Conservation (phyloP, 2,797 vertebrate species). For the Poeciliopsis turneri region DNA sequence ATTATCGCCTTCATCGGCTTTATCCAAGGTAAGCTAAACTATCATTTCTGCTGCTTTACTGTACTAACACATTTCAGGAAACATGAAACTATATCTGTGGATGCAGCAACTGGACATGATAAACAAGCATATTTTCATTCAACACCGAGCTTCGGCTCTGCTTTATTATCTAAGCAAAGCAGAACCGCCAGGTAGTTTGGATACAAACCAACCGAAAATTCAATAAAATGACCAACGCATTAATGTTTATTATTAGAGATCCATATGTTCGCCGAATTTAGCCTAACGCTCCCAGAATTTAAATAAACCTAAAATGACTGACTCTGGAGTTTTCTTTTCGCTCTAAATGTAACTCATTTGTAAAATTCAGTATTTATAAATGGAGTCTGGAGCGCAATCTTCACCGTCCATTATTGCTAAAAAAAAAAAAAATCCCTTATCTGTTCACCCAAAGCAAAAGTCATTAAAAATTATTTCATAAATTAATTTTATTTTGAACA, state of each 20-base stretch:
- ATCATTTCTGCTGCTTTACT: background rate
- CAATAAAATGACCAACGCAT: accelerated
- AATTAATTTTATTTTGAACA: background rate
- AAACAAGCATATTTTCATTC: background rate
- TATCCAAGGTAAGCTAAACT: conserved; percentile 50
- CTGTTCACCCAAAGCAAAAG: background rate
- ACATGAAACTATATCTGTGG: accelerated
- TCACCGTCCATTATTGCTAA: accelerated
- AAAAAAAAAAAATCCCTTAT: background rate
- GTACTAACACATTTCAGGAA: background rate
- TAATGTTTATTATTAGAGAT: accelerated
- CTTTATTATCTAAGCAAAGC: accelerated
- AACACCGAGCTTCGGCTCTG: accelerated
- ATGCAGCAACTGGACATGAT: background rate
- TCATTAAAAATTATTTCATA: background rate
- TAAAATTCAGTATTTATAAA: background rate
- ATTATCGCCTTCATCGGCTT: conserved; percentile 49
- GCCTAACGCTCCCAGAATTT: accelerated
- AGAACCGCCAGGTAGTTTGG: background rate
- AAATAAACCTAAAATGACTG: accelerated
- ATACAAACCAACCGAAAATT: no score
- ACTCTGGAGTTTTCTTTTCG: accelerated
- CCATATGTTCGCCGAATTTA: conserved; percentile 1
- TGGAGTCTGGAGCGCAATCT: conserved; percentile 12
- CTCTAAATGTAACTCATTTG: background rate